phyloP scores from a whole-genome alignment of 2,113 vertebrate species.

The Daphoenositta chrysoptera region DNA sequence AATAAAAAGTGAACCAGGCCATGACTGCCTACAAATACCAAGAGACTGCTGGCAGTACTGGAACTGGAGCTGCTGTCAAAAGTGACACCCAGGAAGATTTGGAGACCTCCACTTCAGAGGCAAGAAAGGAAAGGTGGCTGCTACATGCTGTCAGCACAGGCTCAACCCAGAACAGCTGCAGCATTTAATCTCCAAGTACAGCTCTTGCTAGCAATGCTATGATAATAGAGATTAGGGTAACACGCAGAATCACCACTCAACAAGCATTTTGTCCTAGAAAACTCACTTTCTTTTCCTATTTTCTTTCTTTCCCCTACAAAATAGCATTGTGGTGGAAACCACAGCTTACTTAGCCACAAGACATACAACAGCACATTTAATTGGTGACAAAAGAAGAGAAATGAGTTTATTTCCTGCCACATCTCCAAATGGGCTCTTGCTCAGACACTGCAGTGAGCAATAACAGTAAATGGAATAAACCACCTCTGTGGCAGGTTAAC shows the following conservation, averaged over 20 bases:
- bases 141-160: background rate
- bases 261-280: background rate
- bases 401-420: background rate
- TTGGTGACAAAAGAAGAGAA: background rate
- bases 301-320: background rate
- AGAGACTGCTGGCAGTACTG: background rate
- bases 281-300: background rate
- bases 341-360: background rate
- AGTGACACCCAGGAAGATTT: background rate
- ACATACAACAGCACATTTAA: background rate
- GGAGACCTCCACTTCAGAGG: background rate
- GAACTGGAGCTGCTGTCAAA: accelerated
- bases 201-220: background rate
- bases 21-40: accelerated
- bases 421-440: background rate
- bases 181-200: background rate
- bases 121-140: background rate
- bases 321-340: background rate
- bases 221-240: background rate
- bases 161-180: background rate
- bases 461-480: background rate
- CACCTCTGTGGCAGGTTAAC: background rate
- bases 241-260: background rate
- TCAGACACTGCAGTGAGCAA: background rate
- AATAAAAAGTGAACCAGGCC: background rate